Conservation (phyloP, 1,140 invertebrate species). For the Panagrolaimus sp. region DNA sequence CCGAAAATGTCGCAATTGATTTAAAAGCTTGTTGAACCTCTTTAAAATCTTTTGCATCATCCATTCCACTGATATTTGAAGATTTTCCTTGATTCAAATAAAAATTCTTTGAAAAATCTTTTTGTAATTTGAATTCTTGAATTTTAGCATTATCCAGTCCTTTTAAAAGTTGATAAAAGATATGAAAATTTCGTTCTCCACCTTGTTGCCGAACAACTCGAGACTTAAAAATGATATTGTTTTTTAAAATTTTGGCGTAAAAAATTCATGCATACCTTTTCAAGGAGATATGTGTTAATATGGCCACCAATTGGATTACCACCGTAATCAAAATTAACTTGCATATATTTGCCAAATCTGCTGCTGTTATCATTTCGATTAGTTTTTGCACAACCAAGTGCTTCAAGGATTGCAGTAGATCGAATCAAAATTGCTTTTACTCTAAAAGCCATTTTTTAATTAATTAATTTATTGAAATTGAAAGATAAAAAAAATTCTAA, state of each 20-base stretch:
- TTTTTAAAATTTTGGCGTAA: neutral
- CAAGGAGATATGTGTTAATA: conserved; percentile 96
- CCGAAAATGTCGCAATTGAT: conserved; percentile 70
- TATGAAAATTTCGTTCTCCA: conserved; percentile 96
- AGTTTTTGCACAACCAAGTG: conserved; percentile 66
- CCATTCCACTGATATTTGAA: conserved; percentile 65
- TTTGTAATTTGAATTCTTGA: conserved; percentile 73
- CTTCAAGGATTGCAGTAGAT: conserved; percentile 64
- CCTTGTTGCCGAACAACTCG: conserved; percentile 98
- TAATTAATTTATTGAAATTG: conserved; percentile 68
- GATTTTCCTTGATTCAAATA: conserved; percentile 70
- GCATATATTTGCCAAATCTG: conserved; percentile 83
- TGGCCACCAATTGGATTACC: conserved; percentile 99
- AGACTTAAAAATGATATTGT: conserved; percentile 67
- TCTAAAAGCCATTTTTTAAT: conserved; percentile 66
- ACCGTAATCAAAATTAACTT: conserved; percentile 97
- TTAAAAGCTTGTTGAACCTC: conserved; percentile 74
- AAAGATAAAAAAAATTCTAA: conserved; percentile 78
- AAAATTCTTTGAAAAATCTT: conserved; percentile 67
- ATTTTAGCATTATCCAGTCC: conserved; percentile 72
- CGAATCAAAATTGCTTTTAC: conserved; percentile 68
- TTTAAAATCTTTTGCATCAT: conserved; percentile 74
- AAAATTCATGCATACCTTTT: conserved; percentile 66
- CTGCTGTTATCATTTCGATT: conserved; percentile 67
- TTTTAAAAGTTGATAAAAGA: conserved; percentile 99